A percentile compares a stretch with the other conserved stretches of the same genome.
These are phyloP conservation scores for Caenorhabditis macrosperma DNA, from an alignment of 2,888 invertebrate species.

Conservation along the genomic window DNA sequence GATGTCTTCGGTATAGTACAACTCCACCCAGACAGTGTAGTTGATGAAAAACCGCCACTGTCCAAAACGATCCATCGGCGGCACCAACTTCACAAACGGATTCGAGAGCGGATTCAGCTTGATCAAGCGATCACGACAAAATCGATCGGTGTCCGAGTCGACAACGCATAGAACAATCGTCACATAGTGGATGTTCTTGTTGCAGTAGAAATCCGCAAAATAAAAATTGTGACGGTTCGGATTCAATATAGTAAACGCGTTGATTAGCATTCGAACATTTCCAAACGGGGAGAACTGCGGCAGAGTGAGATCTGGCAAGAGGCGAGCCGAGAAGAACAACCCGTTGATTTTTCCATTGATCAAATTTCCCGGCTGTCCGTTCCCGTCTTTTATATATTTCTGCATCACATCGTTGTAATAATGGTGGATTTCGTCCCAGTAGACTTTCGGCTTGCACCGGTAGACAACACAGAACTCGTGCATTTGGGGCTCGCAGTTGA, in stretches of 20 bases:
- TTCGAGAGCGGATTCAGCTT: constrained; percentile 69
- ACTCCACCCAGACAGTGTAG: constrained; percentile 76
- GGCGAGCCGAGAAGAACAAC: constrained; percentile 80
- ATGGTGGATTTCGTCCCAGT: constrained; percentile 74
- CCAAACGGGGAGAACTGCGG: constrained; percentile 78
- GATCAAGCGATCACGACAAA: constrained; percentile 64
- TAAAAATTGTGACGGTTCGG: constrained; percentile 72
- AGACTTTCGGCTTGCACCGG: constrained; percentile 72
- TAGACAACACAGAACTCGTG: constrained; percentile 67
- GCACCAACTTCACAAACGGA: constrained; percentile 69
- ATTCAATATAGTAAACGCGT: constrained; percentile 48
- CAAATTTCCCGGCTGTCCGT: constrained; percentile 77
- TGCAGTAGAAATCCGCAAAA: constrained; percentile 81
- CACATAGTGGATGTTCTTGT: constrained; percentile 78
- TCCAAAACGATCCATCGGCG: constrained; percentile 16
- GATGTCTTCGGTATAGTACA: constrained; percentile 78
- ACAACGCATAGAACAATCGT: constrained; percentile 77
- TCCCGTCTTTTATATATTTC: constrained; percentile 77
- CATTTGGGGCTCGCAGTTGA: constrained; percentile 43
- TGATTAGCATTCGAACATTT: constrained; percentile 73
- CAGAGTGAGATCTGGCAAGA: constrained; percentile 64
- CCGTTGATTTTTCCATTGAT: constrained; percentile 76
- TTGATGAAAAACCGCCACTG: constrained; percentile 67
- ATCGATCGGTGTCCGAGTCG: constrained; percentile 72
- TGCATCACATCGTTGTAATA: constrained; percentile 72